phyloP scores from a whole-genome alignment of 2,113 vertebrate genomes.

The Acanthochromis polyacanthus region DNA sequence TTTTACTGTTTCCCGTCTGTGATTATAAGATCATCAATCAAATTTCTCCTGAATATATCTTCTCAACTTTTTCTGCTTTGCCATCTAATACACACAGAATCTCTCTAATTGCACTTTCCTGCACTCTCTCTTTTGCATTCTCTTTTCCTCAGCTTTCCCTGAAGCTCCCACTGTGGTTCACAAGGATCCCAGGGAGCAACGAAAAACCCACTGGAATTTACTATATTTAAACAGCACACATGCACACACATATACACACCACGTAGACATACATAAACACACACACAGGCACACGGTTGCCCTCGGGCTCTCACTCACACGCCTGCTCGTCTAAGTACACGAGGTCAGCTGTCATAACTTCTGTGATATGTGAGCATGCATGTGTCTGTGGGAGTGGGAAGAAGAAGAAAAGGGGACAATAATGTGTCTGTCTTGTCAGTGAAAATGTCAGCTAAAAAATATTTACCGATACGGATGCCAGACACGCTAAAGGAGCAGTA shows the following conservation, averaged over 20 bases:
- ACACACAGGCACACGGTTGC: slow-evolving; percentile 44
- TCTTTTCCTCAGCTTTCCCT: slow-evolving; percentile 38
- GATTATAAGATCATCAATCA: neutral
- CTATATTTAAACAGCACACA: slow-evolving; percentile 76
- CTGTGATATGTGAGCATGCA: slow-evolving; percentile 4
- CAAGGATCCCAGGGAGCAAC: slow-evolving; percentile 74
- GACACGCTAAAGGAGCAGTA: neutral
- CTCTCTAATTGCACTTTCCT: slow-evolving; percentile 4
- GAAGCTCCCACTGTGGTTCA: slow-evolving; percentile 66
- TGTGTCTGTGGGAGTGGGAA: neutral
- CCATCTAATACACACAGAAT: neutral
- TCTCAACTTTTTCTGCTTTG: slow-evolving; percentile 11
- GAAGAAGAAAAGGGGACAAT: neutral
- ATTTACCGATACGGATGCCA: neutral
- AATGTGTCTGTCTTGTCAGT: neutral
- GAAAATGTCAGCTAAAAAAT: neutral
- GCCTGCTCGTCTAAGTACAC: slow-evolving; percentile 44
- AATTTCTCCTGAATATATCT: neutral
- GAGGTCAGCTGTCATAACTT: slow-evolving; percentile 51
- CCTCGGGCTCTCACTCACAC: slow-evolving; percentile 43
- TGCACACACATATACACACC: slow-evolving; percentile 31
- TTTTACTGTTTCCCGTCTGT: neutral
- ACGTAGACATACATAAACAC: slow-evolving; percentile 11
- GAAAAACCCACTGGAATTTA: slow-evolving; percentile 74
- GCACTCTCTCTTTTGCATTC: slow-evolving; percentile 13